Evolutionary conservation across 2,888 invertebrate species (phyloP).

Genomic region (Melipona beecheii): DNA sequence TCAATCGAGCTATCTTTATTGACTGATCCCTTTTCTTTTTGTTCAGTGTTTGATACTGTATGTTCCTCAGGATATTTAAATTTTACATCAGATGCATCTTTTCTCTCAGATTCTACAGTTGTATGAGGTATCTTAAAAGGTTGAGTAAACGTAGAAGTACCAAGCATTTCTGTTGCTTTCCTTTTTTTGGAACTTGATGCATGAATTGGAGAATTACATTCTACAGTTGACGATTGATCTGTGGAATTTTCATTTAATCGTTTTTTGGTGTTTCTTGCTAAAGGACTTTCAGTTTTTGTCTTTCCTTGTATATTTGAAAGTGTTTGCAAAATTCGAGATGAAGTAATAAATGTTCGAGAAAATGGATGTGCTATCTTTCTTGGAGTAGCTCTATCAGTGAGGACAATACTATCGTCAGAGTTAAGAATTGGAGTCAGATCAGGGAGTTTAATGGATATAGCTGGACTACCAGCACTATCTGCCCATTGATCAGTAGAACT

Average conservation of each 20-base stretch:
- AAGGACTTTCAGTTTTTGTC: constrained; percentile 61
- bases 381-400: constrained; percentile 56
- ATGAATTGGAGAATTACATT: constrained; percentile 41
- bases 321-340: constrained; percentile 80
- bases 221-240: constrained; percentile 33
- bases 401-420: constrained; percentile 74
- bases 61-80: constrained; percentile 42
- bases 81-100: constrained; percentile 19
- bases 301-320: constrained; percentile 78
- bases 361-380: constrained; percentile 64
- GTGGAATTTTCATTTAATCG: constrained; percentile 45
- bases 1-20: constrained; percentile 5
- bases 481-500: constrained; percentile 80
- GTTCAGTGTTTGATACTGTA: constrained; percentile 8
- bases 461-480: constrained; percentile 75
- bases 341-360: constrained; percentile 79
- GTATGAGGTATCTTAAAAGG: constrained; percentile 78
- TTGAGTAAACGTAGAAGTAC: constrained; percentile 64
- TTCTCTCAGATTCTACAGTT: constrained; percentile 38
- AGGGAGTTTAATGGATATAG: constrained; percentile 76
- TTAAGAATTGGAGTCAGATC: constrained; percentile 72
- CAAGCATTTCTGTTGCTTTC: constrained; percentile 76
- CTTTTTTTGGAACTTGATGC: constrained; percentile 75
- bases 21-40: constrained; percentile 15
- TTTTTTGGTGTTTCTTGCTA: constrained; percentile 44